Evolutionary conservation across 2,113 vertebrate genomes (phyloP).

Genomic region (Ciconia maguari): DNA sequence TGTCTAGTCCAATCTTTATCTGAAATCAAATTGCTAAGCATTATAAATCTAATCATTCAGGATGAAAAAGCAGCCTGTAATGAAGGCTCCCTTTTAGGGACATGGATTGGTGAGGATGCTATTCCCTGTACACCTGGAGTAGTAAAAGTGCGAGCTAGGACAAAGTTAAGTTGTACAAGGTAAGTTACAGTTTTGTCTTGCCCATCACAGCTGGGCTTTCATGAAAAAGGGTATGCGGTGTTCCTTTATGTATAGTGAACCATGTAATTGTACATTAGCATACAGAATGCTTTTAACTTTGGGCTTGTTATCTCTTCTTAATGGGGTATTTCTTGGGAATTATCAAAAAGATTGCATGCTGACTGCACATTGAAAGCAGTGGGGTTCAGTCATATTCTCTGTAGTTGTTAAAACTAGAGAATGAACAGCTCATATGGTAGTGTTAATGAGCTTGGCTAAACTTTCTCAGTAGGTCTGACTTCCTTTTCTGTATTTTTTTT

Average conservation of each 20-base stretch:
- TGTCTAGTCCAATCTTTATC: background rate
- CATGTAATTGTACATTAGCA: background rate
- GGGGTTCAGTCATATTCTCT: background rate
- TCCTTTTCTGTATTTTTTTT: background rate
- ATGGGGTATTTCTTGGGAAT: background rate
- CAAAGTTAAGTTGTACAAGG: slow-evolving; percentile 76
- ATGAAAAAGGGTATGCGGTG: background rate
- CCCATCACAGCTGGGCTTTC: background rate
- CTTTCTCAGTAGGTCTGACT: background rate
- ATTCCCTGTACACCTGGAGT: slow-evolving; percentile 84
- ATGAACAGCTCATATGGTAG: background rate
- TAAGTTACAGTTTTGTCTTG: slow-evolving; percentile 45
- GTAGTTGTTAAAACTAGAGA: background rate
- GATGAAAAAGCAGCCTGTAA: slow-evolving; percentile 72
- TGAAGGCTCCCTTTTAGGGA: slow-evolving; percentile 78
- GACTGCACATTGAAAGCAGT: background rate
- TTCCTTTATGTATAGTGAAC: background rate
- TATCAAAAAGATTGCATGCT: background rate
- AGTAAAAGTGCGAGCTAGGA: slow-evolving; percentile 71
- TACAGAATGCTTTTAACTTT: background rate
- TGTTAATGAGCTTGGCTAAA: background rate
- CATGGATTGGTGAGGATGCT: slow-evolving; percentile 88
- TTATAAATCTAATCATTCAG: slow-evolving; percentile 64
- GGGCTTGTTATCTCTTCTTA: background rate
- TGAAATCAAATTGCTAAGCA: slow-evolving; percentile 7